Evolutionary conservation across 2,888 invertebrate species (phyloP).

Genomic region (Melipona bicolor): DNA sequence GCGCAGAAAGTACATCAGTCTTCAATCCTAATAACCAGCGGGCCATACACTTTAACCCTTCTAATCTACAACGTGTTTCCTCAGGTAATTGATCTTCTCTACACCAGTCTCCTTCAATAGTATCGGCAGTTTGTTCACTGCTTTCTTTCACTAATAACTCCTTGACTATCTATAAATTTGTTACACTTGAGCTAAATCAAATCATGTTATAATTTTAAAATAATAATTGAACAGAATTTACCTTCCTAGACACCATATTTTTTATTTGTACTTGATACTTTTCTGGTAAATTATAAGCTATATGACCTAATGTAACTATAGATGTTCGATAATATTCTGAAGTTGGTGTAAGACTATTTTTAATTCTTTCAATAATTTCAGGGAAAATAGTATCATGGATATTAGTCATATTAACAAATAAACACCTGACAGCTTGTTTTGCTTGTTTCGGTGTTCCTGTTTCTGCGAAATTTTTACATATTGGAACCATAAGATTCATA

Average conservation of each 20-base stretch:
- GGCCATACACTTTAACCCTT: conserved; percentile 98
- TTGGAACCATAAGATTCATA: conserved; percentile 92
- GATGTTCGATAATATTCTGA: conserved; percentile 95
- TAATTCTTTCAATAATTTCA: conserved; percentile 92
- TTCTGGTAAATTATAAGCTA: conserved; percentile 96
- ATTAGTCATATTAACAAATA: conserved; percentile 92
- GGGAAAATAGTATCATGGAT: conserved; percentile 92
- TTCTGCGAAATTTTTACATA: conserved; percentile 95
- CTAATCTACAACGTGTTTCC: conserved; percentile 96
- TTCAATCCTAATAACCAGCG: conserved; percentile 97
- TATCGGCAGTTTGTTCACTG: conserved; percentile 85
- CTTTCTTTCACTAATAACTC: conserved; percentile 95
- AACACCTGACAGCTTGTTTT: conserved; percentile 97
- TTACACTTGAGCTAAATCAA: neutral
- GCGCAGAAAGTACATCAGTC: conserved; percentile 93
- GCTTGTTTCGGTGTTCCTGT: conserved; percentile 97
- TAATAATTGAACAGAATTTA: conserved; percentile 76
- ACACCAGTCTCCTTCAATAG: conserved; percentile 90
- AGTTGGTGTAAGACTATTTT: conserved; percentile 90
- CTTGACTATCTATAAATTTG: conserved; percentile 91
- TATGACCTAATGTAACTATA: conserved; percentile 97
- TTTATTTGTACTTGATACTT: conserved; percentile 96
- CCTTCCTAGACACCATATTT: conserved; percentile 96
- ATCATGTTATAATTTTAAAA: conserved; percentile 7
- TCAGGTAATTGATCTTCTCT: conserved; percentile 94